Percentiles rank a stretch among this genome's conserved stretches.
These are phyloP conservation scores for Orcinus orca DNA, from an alignment of 2,113 vertebrate species.

Conservation along the genomic window DNA sequence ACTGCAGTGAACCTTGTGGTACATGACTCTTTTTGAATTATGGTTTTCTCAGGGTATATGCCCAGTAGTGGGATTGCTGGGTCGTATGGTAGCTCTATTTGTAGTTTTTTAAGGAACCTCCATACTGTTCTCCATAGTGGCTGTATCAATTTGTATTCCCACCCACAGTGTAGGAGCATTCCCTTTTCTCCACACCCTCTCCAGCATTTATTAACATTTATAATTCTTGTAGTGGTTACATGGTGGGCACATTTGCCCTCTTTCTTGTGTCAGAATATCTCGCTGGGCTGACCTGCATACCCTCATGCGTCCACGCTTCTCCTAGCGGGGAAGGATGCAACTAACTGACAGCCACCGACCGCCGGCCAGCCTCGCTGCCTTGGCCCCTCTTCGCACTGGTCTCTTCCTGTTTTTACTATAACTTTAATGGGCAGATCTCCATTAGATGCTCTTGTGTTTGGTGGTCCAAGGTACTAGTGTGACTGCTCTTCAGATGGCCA, in stretches of 20 bases:
- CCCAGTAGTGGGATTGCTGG: no score
- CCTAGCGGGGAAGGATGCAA: neutral
- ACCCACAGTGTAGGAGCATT: no score
- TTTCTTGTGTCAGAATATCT: neutral
- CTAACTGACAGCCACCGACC: no score
- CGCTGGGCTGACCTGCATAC: no score
- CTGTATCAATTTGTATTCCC: no score
- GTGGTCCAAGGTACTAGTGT: neutral
- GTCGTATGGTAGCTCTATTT: no score
- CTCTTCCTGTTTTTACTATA: neutral
- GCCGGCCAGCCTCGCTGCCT: rapidly evolving
- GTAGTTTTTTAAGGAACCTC: no score
- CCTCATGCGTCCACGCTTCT: rapidly evolving
- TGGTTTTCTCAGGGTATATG: no score
- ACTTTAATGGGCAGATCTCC: neutral
- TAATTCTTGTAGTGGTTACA: neutral
- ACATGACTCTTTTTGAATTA: no score
- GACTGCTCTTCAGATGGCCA: neutral
- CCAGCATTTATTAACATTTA: neutral
- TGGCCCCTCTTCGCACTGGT: neutral
- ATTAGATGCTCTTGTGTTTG: neutral
- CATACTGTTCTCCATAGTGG: no score
- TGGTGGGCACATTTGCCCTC: neutral
- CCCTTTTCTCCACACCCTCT: no score
- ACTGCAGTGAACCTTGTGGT: no score